Evolutionary conservation across 2,113 vertebrate species (phyloP).

Genomic region (Tylochromis polylepis): DNA sequence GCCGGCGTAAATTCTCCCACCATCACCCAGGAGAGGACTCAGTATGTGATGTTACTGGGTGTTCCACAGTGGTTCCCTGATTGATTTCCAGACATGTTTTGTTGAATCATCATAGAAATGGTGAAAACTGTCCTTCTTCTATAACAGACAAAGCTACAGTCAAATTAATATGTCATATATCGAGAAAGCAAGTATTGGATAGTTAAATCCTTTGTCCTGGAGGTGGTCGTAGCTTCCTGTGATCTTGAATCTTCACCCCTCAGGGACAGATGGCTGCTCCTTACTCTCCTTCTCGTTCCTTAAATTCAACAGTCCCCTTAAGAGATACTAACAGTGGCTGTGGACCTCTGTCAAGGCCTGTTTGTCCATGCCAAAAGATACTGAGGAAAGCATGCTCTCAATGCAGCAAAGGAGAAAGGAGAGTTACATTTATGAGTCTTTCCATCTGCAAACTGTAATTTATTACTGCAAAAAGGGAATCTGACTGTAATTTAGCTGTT

Average conservation of each 20-base stretch:
- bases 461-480: too few relatives aligned
- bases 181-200: background rate
- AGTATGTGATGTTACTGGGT: background rate
- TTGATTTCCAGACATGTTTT: background rate
- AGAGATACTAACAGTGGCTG: background rate
- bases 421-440: background rate
- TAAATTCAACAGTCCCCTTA: background rate
- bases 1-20: constrained; percentile 61
- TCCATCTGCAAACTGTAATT: background rate
- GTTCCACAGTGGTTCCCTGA: constrained; percentile 29
- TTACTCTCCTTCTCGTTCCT: background rate
- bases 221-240: background rate
- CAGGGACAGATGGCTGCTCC: background rate
- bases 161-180: background rate
- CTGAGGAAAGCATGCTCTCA: background rate
- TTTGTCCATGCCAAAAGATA: background rate
- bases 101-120: fast-evolving
- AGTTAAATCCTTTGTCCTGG: background rate
- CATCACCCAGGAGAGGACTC: constrained; percentile 34
- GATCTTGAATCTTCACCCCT: background rate
- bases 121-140: background rate
- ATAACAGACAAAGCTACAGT: background rate
- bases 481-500: background rate
- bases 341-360: background rate
- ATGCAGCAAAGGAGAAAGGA: background rate